phyloP scores from a whole-genome alignment of 2,797 vertebrate genomes.

The Rhadinocentrus ornatus region DNA sequence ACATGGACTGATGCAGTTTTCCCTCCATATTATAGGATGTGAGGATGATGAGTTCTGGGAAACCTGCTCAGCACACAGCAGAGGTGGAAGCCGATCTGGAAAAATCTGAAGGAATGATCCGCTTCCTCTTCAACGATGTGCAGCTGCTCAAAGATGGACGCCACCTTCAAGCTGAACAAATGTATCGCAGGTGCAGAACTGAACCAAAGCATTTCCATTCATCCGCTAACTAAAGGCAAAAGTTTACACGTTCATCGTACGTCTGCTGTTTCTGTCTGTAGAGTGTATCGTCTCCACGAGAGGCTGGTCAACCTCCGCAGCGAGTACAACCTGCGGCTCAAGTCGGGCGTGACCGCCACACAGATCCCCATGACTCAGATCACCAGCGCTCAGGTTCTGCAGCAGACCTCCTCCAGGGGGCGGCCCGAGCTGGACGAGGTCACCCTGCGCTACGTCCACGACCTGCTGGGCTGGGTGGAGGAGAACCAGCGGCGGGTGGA shows the following conservation, averaged over 20 bases:
- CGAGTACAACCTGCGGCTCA: slow-evolving; percentile 92
- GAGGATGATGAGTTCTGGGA: slow-evolving; percentile 84
- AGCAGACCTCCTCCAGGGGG: slow-evolving; percentile 71
- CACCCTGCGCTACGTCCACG: slow-evolving; percentile 89
- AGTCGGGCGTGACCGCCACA: slow-evolving; percentile 80
- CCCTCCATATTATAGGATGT: slow-evolving; percentile 80
- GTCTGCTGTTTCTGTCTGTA: slow-evolving; percentile 33
- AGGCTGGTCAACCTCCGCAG: slow-evolving; percentile 93
- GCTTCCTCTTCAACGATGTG: slow-evolving; percentile 90
- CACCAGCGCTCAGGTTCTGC: slow-evolving; percentile 54
- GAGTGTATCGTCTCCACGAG: slow-evolving; percentile 94
- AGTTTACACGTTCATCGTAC: not conserved
- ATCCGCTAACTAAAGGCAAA: too few relatives aligned
- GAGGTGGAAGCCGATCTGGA: slow-evolving; percentile 91
- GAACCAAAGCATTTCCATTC: too few relatives aligned
- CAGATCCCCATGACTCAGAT: slow-evolving; percentile 73
- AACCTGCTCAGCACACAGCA: slow-evolving; percentile 78
- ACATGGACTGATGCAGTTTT: too few relatives aligned
- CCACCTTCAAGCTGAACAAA: slow-evolving; percentile 93
- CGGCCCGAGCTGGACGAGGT: slow-evolving; percentile 87
- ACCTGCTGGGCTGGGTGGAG: slow-evolving; percentile 93
- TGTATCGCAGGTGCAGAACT: slow-evolving; percentile 88
- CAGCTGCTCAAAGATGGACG: slow-evolving; percentile 93
- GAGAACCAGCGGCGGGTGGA: slow-evolving; percentile 91
- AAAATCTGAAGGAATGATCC: slow-evolving; percentile 90